These are phyloP conservation scores for Papilio glaucus DNA, from an alignment of 1,140 invertebrate genomes.

Conservation along the genomic window DNA sequence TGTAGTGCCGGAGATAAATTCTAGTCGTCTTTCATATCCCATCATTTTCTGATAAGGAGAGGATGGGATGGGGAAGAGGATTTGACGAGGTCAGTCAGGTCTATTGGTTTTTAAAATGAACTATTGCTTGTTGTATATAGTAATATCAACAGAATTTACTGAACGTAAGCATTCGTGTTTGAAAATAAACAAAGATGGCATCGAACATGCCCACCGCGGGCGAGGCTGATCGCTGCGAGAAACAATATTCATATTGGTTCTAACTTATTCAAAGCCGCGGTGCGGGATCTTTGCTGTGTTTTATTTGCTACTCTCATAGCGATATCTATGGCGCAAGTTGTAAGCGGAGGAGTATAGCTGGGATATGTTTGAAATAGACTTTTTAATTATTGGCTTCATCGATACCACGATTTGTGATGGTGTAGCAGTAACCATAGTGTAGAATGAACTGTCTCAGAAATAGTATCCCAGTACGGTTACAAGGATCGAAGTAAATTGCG, in stretches of 20 bases:
- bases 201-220: background rate
- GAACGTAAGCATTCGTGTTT: background rate
- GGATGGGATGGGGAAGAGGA: no score
- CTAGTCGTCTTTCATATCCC: no score
- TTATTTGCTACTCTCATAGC: slow-evolving; percentile 80
- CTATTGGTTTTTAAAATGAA: no score
- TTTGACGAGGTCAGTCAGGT: no score
- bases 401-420: no score
- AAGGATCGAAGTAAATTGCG: no score
- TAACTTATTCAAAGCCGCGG: slow-evolving; percentile 78
- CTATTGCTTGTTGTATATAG: background rate
- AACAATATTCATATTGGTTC: slow-evolving; percentile 76
- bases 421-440: no score
- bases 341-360: background rate
- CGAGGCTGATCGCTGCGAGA: slow-evolving; percentile 46
- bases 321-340: slow-evolving; percentile 59
- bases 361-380: background rate
- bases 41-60: no score
- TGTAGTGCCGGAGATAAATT: no score
- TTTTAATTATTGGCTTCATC: no score
- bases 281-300: slow-evolving; percentile 70
- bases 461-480: no score
- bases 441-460: no score
- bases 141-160: background rate
- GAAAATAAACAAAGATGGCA: slow-evolving; percentile 4